phyloP scores from a whole-genome alignment of 2,797 vertebrate genomes.

The Ctenosaura bakeri region DNA sequence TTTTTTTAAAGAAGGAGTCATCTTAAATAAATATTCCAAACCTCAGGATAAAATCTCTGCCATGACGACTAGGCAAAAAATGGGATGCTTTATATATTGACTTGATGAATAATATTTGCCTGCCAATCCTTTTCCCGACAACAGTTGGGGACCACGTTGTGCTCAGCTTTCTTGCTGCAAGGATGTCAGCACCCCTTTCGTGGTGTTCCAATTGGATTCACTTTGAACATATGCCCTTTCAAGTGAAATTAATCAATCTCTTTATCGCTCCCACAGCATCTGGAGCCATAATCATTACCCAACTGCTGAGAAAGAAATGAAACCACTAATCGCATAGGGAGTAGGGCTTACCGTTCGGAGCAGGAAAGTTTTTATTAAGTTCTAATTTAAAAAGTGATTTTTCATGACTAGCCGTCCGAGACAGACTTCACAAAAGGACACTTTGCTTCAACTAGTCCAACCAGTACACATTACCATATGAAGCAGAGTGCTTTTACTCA shows the following conservation, averaged over 20 bases:
- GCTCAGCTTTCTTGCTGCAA: conserved; percentile 66
- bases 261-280: conserved; percentile 91
- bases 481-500: conserved; percentile 49
- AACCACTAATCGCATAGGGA: conserved; percentile 89
- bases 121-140: conserved; percentile 59
- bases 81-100: conserved; percentile 35
- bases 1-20: conserved; percentile 18
- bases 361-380: conserved; percentile 84
- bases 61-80: not conserved
- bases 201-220: conserved; percentile 80
- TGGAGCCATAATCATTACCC: conserved; percentile 90
- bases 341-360: conserved; percentile 81
- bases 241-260: conserved; percentile 96
- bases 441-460: conserved; percentile 37
- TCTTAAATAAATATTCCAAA: not conserved
- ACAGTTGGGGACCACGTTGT: conserved; percentile 71
- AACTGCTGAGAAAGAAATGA: conserved; percentile 94
- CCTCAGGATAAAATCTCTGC: fast-evolving
- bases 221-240: conserved; percentile 91
- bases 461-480: conserved; percentile 19
- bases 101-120: conserved; percentile 40
- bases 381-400: conserved; percentile 83
- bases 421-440: conserved; percentile 57
- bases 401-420: conserved; percentile 74
- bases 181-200: conserved; percentile 72